A percentile compares a stretch with the other conserved stretches of the same genome.
Evolutionary conservation across 1,140 invertebrate species (phyloP).

Genomic region (Mercenaria mercenaria): DNA sequence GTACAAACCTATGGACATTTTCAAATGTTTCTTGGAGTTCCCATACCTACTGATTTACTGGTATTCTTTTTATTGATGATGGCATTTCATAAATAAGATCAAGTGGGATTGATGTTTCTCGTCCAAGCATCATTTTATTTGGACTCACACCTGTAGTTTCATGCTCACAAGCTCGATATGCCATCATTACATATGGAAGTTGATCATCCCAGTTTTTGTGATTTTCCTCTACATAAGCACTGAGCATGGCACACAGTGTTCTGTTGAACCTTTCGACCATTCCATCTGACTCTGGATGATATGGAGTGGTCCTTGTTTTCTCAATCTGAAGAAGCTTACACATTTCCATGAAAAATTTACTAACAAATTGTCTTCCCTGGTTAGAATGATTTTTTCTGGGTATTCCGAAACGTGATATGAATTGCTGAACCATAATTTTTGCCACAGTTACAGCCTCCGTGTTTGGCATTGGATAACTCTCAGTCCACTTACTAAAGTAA

Average conservation of each 20-base stretch:
- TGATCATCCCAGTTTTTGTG: conserved; percentile 73
- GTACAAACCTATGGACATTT: conserved; percentile 25
- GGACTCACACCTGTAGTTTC: conserved; percentile 64
- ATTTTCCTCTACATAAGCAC: conserved; percentile 68
- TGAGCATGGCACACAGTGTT: conserved; percentile 62
- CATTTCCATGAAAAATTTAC: conserved; percentile 63
- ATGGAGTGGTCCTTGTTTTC: conserved; percentile 67
- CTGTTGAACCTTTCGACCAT: conserved; percentile 72
- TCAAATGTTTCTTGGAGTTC: conserved; percentile 56
- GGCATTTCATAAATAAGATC: conserved; percentile 57
- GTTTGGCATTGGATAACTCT: conserved; percentile 61
- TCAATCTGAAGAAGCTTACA: conserved; percentile 67
- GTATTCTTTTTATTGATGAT: neutral
- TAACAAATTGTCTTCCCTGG: conserved; percentile 74
- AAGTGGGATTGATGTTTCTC: conserved; percentile 55
- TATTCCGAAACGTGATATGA: conserved; percentile 60
- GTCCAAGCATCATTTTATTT: conserved; percentile 73
- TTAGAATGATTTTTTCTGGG: too few species aligned
- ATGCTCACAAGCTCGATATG: conserved; percentile 56
- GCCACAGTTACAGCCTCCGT: conserved; percentile 62
- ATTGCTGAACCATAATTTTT: conserved; percentile 62
- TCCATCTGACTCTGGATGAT: conserved; percentile 73
- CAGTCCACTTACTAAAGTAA: conserved; percentile 69
- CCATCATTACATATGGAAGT: conserved; percentile 60
- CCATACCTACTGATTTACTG: conserved; percentile 30